Conservation (phyloP, 2,888 invertebrate species). For the Pherbina coryleti region DNA sequence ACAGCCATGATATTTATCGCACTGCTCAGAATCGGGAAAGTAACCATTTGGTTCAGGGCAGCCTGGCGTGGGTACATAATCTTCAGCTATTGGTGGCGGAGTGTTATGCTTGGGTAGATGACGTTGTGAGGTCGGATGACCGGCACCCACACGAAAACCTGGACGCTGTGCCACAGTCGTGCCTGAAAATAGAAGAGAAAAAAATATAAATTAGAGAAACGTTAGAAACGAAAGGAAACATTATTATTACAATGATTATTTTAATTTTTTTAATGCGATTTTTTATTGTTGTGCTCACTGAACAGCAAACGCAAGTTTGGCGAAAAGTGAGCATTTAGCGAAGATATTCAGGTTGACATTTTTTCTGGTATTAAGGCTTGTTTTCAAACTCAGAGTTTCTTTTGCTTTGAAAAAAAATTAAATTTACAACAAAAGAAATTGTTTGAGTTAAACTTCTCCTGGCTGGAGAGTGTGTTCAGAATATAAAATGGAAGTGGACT, state of each 20-base stretch:
- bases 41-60: conserved; percentile 87
- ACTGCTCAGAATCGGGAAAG: conserved; percentile 88
- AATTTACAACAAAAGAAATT: no score
- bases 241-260: conserved; percentile 5
- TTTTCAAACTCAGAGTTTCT: no score
- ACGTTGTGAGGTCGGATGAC: conserved; percentile 62
- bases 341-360: no score
- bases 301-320: not conserved
- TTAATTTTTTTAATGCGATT: not conserved
- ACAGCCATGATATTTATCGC: conserved; percentile 90
- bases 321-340: not conserved
- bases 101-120: conserved; percentile 61
- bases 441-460: no score
- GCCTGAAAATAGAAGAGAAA: conserved; percentile 52
- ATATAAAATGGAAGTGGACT: no score
- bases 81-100: conserved; percentile 63
- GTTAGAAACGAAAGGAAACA: not conserved
- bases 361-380: no score
- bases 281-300: not conserved
- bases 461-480: no score
- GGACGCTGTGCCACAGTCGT: conserved; percentile 60
- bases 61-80: conserved; percentile 75
- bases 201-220: conserved; percentile 13
- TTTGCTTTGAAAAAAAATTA: no score
- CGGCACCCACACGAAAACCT: conserved; percentile 58